Evolutionary conservation across 2,797 vertebrate species (phyloP).

Genomic region (Helostoma temminkii): DNA sequence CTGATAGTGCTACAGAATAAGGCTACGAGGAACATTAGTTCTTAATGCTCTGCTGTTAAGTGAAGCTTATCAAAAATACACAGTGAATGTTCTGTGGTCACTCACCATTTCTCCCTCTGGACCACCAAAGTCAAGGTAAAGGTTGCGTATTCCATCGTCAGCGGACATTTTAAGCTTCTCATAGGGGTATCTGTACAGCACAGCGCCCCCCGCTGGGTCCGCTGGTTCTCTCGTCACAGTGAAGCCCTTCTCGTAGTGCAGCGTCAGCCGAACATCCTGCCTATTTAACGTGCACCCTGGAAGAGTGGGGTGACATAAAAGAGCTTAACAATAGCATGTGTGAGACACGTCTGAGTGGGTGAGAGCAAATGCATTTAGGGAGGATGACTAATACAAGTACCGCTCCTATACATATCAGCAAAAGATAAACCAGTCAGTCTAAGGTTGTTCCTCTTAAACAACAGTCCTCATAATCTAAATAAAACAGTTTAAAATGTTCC

Average conservation of each 20-base stretch:
- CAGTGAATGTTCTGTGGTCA: background rate
- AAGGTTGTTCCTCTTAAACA: background rate
- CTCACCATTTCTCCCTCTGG: constrained; percentile 96
- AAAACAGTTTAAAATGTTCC: background rate
- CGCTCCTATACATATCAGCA: background rate
- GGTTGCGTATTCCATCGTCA: constrained; percentile 91
- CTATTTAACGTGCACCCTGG: constrained; percentile 90
- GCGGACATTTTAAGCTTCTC: constrained; percentile 95
- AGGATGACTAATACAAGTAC: background rate
- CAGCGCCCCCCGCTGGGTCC: constrained; percentile 75
- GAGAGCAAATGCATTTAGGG: background rate
- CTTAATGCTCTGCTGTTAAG: background rate
- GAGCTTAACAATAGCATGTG: background rate
- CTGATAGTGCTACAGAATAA: too few relatives aligned
- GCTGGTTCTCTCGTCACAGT: constrained; percentile 85
- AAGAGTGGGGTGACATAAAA: too few relatives aligned
- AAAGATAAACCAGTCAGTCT: background rate
- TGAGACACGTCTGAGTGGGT: background rate
- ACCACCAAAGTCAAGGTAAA: constrained; percentile 96
- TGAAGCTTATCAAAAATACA: background rate
- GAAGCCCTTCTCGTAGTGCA: constrained; percentile 96
- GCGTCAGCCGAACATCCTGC: constrained; percentile 89
- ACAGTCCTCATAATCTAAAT: too few relatives aligned
- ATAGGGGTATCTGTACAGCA: constrained; percentile 92
- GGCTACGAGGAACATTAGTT: background rate